These are phyloP conservation scores for Malacoraja senta DNA, from an alignment of 2,797 vertebrate species.

Conservation along the genomic window DNA sequence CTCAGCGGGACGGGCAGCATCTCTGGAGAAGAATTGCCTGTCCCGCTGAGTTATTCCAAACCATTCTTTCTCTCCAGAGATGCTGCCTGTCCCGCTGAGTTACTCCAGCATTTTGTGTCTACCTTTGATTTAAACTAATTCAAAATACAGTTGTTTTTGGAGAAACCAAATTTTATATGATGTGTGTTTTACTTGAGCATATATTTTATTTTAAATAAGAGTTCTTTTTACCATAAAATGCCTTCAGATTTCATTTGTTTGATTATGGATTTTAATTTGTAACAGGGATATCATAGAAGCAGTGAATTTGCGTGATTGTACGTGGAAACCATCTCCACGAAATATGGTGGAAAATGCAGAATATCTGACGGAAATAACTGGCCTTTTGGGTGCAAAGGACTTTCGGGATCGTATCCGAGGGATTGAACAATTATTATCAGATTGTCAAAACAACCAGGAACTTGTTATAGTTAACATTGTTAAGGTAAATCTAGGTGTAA, in stretches of 20 bases:
- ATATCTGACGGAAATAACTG: conserved; percentile 65
- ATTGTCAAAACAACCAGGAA: conserved; percentile 70
- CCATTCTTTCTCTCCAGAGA: too few species aligned
- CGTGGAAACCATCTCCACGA: conserved; percentile 59
- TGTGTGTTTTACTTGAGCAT: background rate
- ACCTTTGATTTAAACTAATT: too few species aligned
- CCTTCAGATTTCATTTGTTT: background rate
- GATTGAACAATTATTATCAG: conserved; percentile 71
- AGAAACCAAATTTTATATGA: background rate
- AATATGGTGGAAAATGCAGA: conserved; percentile 73
- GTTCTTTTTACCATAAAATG: background rate
- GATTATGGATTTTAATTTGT: conserved; percentile 32
- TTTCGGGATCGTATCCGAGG: conserved; percentile 80
- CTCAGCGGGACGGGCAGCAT: too few species aligned
- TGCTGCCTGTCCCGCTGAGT: too few species aligned
- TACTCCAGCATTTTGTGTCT: too few species aligned
- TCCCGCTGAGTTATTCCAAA: too few species aligned
- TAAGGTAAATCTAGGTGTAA: conserved; percentile 51
- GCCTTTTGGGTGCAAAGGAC: conserved; percentile 71
- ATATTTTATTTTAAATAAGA: too few species aligned
- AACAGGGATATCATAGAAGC: conserved; percentile 54
- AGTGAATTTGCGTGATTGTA: conserved; percentile 49
- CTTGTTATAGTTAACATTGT: conserved; percentile 71
- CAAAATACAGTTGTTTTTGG: background rate
- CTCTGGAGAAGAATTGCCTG: too few species aligned